phyloP scores from a whole-genome alignment of 2,113 vertebrate genomes.

The Rutilus rutilus region DNA sequence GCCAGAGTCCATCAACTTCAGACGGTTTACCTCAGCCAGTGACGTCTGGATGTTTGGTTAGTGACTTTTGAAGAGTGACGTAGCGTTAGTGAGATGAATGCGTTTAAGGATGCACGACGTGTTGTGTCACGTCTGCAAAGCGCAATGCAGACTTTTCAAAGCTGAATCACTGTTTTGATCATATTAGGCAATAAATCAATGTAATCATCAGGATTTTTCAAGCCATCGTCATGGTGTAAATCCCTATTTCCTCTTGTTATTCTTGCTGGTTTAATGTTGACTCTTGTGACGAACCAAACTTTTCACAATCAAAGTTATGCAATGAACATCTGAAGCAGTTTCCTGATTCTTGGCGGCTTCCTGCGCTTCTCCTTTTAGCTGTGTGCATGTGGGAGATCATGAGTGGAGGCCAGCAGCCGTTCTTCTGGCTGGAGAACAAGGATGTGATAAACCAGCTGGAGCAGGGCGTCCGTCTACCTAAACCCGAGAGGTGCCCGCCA shows the following conservation, averaged over 20 bases:
- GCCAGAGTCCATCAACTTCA: slow-evolving; percentile 95
- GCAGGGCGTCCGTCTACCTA: slow-evolving; percentile 88
- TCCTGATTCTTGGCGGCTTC: neutral
- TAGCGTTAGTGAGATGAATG: neutral
- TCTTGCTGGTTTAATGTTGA: neutral
- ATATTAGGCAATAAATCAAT: neutral
- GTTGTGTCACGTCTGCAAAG: neutral
- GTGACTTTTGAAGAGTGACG: slow-evolving; percentile 52
- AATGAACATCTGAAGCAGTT: neutral
- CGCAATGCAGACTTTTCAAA: neutral
- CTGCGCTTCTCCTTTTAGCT: slow-evolving; percentile 73
- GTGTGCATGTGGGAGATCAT: slow-evolving; percentile 99
- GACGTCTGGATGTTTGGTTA: slow-evolving; percentile 98
- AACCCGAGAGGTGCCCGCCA: slow-evolving; percentile 88
- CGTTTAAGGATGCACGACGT: neutral
- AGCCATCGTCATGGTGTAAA: neutral
- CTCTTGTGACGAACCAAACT: neutral
- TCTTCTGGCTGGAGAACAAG: slow-evolving; percentile 96
- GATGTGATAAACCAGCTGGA: slow-evolving; percentile 96
- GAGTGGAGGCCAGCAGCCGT: slow-evolving; percentile 93
- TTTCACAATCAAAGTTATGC: neutral
- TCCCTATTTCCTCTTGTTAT: neutral
- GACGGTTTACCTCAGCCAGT: slow-evolving; percentile 90
- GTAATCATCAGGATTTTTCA: neutral
- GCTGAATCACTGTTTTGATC: neutral